Evolutionary conservation across 2,797 vertebrate species (phyloP).

Genomic region (Eulemur albifrons): DNA sequence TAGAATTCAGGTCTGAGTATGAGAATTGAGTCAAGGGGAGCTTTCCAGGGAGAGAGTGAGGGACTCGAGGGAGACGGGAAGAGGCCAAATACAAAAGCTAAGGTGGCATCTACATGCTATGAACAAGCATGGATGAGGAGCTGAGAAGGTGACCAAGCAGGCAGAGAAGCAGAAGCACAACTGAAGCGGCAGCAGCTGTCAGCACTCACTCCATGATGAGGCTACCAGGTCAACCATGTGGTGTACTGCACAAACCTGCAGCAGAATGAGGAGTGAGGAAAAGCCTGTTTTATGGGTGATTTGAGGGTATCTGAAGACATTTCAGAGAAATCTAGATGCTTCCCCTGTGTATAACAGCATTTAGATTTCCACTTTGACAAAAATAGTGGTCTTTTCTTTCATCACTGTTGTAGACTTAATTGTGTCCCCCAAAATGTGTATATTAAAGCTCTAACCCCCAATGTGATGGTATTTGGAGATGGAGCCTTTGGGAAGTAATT

Average conservation of each 20-base stretch:
- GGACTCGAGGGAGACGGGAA: not conserved
- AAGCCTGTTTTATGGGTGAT: not conserved
- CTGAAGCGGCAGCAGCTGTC: not conserved
- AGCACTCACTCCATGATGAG: not conserved
- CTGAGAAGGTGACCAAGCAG: not conserved
- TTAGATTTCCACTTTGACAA: slow-evolving; percentile 22
- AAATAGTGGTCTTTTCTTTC: not conserved
- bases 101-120: not conserved
- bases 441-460: not conserved
- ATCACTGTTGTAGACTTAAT: not conserved
- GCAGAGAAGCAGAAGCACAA: not conserved
- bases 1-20: slow-evolving; percentile 29
- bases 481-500: not conserved
- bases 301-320: not conserved
- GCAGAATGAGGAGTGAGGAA: not conserved
- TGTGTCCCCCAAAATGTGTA: not conserved
- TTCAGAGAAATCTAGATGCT: not conserved
- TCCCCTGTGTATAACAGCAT: not conserved
- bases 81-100: not conserved
- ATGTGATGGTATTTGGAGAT: not conserved
- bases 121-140: not conserved
- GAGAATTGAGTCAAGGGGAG: slow-evolving; percentile 29
- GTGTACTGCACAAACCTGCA: not conserved
- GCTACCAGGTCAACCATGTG: not conserved
- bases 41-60: not conserved